Evolutionary conservation across 1,140 invertebrate genomes (phyloP), one percentile per base, ranked within the genome.

Genomic region (Neelides sp.): DNA sequence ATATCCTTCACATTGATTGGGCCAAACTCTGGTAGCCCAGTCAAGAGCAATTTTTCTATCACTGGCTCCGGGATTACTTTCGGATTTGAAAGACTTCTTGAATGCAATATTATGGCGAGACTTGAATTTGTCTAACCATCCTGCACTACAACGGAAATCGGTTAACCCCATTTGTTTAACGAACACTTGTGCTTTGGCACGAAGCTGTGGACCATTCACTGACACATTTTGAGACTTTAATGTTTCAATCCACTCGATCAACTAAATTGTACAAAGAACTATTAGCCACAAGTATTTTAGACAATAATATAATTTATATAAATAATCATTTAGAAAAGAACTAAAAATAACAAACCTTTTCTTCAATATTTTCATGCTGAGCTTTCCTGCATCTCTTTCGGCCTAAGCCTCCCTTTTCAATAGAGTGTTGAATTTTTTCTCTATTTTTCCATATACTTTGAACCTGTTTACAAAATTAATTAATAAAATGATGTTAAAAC

Each of bases 111-210:
- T 48, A 27, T 53, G 45, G n/a, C 51, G 37, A 13, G 37, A 28
- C 43, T 53, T 53, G 32, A 53, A 53, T 37, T 53, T 53, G 28
- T 53, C 51, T 4, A 53, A 24, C 51, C 51, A 53, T n/a, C 51
- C 51, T 1, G 44, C 39, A 26, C 44, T 48, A 10, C 43, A 53
- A n/a, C 51, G 51, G 36, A 53, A 53, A n/a, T 53, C 44, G 20
- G 37, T n/a, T 35, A 53, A n/a, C 17, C 51, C 51, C 22, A 53
- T 13, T 20, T 47, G 46, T 24, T 42, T 53, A 4, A 45, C 44
- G 10, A 43, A 43, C 3, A 53, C 51, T 34, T 35, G 39, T 27
- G 44, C 51, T 39, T 39, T 48, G 7, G 46, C 46, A 20, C 45
- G 35, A 3, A 50, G 26, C 20, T 53, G 51, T 19, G 51, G 51